Conservation (phyloP, 2,797 vertebrate genomes). For the Delichon dasypus region DNA sequence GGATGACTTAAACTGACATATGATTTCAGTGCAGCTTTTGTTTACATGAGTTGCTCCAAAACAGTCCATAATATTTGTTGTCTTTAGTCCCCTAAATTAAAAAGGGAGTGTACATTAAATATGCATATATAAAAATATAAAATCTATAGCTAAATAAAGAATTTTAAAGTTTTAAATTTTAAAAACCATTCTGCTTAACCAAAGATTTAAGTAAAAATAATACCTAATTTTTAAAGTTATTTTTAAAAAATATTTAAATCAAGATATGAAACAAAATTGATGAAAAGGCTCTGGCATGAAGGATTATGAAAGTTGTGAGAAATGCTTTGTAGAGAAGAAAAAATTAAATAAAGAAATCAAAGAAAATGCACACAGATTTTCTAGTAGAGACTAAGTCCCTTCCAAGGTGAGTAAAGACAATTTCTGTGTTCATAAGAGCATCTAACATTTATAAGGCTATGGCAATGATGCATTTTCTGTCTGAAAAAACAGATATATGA, state of each 20-base stretch:
- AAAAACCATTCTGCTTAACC: not conserved
- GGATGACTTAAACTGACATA: not conserved
- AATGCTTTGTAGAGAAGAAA: not conserved
- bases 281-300: not conserved
- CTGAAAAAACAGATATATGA: not conserved
- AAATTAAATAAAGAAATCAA: not conserved
- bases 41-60: not conserved
- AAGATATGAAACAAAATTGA: not conserved
- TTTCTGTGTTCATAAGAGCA: not conserved
- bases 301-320: not conserved
- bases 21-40: not conserved
- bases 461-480: not conserved
- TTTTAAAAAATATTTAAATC: not conserved
- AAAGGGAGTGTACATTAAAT: not conserved
- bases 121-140: not conserved
- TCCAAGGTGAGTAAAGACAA: not conserved
- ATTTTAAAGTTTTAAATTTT: not conserved
- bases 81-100: not conserved
- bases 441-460: not conserved
- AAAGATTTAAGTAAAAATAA: not conserved
- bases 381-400: not conserved
- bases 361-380: not conserved
- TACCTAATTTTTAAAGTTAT: not conserved
- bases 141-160: not conserved
- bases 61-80: not conserved